phyloP scores from a whole-genome alignment of 1,140 invertebrate genomes.

The Camponotus floridanus region DNA sequence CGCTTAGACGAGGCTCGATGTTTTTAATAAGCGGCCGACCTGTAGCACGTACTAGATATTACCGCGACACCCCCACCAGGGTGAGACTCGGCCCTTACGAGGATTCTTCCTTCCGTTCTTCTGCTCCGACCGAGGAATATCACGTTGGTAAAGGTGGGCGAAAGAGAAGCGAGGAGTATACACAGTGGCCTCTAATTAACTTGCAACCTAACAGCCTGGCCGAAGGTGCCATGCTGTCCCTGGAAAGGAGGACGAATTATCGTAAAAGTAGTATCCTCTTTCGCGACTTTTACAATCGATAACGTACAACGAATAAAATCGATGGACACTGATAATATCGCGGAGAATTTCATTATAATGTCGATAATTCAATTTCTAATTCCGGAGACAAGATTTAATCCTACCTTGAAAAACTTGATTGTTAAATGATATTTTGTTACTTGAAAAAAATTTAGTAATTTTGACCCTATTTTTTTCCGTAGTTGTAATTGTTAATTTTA shows the following conservation, averaged over 20 bases:
- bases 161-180: conserved; percentile 53
- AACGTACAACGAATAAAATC: conserved; percentile 41
- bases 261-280: conserved; percentile 50
- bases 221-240: conserved; percentile 56
- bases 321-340: conserved; percentile 68
- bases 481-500: not conserved
- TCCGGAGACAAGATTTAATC: conserved; percentile 24
- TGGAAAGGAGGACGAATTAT: conserved; percentile 65
- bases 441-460: not conserved
- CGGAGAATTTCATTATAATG: conserved; percentile 73
- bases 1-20: conserved; percentile 77
- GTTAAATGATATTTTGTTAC: conserved; percentile 24
- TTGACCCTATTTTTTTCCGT: not conserved
- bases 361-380: too few relatives aligned
- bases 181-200: conserved; percentile 78
- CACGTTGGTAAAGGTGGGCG: conserved; percentile 20
- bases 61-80: conserved; percentile 75
- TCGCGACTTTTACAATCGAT: conserved; percentile 62
- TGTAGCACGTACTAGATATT: conserved; percentile 82
- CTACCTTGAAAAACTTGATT: not conserved
- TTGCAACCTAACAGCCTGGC: conserved; percentile 65
- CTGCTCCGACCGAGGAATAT: conserved; percentile 4
- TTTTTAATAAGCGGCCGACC: conserved; percentile 84
- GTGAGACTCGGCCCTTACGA: conserved; percentile 39
- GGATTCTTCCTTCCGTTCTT: conserved; percentile 65